Evolutionary conservation across 2,888 invertebrate species (phyloP), one percentile per base, ranked within the genome.

Genomic region (Lasius fuliginosus): DNA sequence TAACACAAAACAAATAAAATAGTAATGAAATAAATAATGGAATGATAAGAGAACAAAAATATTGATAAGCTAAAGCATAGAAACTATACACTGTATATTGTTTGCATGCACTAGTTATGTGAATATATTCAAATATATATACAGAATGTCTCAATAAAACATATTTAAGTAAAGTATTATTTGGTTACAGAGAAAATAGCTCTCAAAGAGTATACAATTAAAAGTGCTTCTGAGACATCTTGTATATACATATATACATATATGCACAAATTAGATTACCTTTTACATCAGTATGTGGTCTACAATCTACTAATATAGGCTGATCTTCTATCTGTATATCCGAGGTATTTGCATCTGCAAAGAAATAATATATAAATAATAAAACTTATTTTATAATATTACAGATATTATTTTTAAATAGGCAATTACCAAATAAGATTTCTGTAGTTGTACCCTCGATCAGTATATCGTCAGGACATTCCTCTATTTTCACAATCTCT

Each of bases 401-500:
- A 5, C 23, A 49, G 1, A 27, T 67, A 11, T 68, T 46, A 18
- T 0, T 67, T 67, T 1, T 67, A 12, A 60, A 42, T 27, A 40
- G 33, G 53, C 18, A 62, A 67, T 89, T 87, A 90, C 89, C 87
- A 58, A 90, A 84, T 40, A 90, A 69, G 27, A 87, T 86, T 11
- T 86, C 89, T 11, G 85, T 64, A 0, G 83, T n/a, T 30, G 71
- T 60, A 27, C 58, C 46, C 18, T 56, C 69, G 42, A 90, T 71
- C 11, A 88, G 1, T 11, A 85, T 36, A 8, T 46, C 9, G 1
- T 42, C 33, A 46, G 82, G 53, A 30, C 27, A 77, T 12, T 90
- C 86, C 60, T 92, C 90, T n/a, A 93, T 89, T 86, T 91, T 89
- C 30, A 93, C 81, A 56, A 93, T 84, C 81, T 93, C 93, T 93